Percentiles rank a stretch among this genome's conserved stretches.
Evolutionary conservation across 1,140 invertebrate genomes (phyloP).

Genomic region (Nylanderia fulva): DNA sequence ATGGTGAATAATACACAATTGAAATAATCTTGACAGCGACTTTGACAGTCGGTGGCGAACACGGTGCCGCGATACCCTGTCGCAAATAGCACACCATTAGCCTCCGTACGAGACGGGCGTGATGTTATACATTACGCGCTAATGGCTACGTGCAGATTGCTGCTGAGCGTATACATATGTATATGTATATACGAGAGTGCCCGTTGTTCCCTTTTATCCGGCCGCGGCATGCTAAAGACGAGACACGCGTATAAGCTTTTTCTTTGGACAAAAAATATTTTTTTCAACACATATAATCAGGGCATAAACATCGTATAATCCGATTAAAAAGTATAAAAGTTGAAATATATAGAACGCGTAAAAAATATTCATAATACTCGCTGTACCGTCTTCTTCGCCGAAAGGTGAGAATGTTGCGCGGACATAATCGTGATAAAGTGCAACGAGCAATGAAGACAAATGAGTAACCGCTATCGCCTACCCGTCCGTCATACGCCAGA

Average conservation of each 20-base stretch:
- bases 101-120: conserved; percentile 68
- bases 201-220: conserved; percentile 68
- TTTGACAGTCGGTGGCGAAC: conserved; percentile 34
- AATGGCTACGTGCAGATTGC: conserved; percentile 74
- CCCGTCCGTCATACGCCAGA: conserved; percentile 59
- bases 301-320: background rate
- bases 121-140: conserved; percentile 77
- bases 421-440: conserved; percentile 60
- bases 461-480: conserved; percentile 74
- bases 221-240: conserved; percentile 55
- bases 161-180: conserved; percentile 53
- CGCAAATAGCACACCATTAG: conserved; percentile 73
- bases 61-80: conserved; percentile 58
- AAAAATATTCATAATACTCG: background rate
- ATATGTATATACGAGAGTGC: conserved; percentile 40
- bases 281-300: background rate
- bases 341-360: background rate
- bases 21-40: conserved; percentile 17
- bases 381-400: background rate
- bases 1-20: background rate
- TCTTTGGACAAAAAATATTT: background rate
- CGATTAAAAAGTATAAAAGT: background rate
- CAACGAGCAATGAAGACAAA: conserved; percentile 69
- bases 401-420: background rate
- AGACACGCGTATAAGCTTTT: conserved; percentile 26